Evolutionary conservation across 2,113 vertebrate species (phyloP).

Genomic region (mouse (Mus musculus)): GRCm39 chr2:70829001-70829500

Average conservation of each 20-base stretch:
- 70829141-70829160: background rate
- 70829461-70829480: background rate
- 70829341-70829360: background rate
- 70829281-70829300: fast-evolving
- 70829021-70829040: constrained; percentile 38
- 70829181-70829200: background rate
- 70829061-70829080: constrained; percentile 46
- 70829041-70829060: constrained; percentile 33
- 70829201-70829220: background rate
- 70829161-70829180: background rate
- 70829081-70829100: constrained; percentile 22
- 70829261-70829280: background rate
- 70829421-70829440: background rate
- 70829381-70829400: background rate
- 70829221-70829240: background rate
- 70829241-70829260: background rate
- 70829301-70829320: background rate
- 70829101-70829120: constrained; percentile 35
- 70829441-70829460: background rate
- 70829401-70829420: background rate
- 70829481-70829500: background rate
- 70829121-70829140: constrained; percentile 43
- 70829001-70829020: constrained; percentile 35
- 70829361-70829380: background rate
- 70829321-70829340: too few relatives aligned